Percentiles rank a stretch among this genome's conserved stretches.
Evolutionary conservation across 2,113 vertebrate genomes (phyloP).

Genomic region (Oceanodroma tethys): DNA sequence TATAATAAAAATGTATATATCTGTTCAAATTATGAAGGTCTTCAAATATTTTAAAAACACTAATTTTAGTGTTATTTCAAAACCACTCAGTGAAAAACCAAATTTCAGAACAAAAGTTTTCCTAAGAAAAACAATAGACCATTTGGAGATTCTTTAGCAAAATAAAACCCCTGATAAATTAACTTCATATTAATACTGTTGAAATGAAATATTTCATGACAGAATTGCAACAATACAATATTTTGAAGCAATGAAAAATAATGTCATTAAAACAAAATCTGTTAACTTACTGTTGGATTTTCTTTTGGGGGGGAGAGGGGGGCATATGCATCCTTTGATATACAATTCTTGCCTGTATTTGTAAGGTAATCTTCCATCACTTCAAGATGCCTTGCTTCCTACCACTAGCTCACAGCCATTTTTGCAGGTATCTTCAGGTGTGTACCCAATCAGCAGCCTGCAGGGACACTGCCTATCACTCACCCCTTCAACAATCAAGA

Average conservation of each 20-base stretch:
- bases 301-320: too few species aligned
- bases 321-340: not conserved
- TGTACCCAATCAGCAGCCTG: not conserved
- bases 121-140: not conserved
- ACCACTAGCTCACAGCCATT: not conserved
- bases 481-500: not conserved
- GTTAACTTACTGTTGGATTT: not conserved
- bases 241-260: not conserved
- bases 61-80: not conserved
- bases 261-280: not conserved
- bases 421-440: not conserved
- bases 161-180: fast-evolving
- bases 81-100: not conserved
- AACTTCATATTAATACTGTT: not conserved
- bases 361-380: not conserved
- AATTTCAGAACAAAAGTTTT: not conserved
- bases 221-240: not conserved
- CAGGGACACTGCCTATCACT: not conserved
- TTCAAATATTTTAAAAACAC: not conserved
- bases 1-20: not conserved
- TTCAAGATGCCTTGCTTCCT: not conserved
- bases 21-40: fast-evolving
- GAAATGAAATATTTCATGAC: not conserved
- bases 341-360: not conserved
- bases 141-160: not conserved